Conservation (phyloP, 2,888 invertebrate genomes). For the Silvanus unidentatus region DNA sequence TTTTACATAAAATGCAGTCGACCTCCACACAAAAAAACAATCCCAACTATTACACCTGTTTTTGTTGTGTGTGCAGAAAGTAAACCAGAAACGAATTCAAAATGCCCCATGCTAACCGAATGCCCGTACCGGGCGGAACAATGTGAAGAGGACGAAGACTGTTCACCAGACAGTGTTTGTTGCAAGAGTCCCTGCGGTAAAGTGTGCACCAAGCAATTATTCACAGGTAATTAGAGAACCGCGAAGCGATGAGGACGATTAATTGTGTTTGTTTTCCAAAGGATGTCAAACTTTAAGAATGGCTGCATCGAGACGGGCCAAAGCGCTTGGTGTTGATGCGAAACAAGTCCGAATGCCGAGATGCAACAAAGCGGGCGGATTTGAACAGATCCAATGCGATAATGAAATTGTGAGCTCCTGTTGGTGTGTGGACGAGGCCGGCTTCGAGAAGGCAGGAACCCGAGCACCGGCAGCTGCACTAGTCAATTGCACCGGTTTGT, state of each 20-base stretch:
- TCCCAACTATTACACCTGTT: too few species aligned
- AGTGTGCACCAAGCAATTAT: conserved; percentile 55
- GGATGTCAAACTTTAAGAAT: conserved; percentile 63
- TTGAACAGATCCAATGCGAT: conserved; percentile 72
- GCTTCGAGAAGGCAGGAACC: conserved; percentile 73
- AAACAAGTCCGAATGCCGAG: conserved; percentile 58
- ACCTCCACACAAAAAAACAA: too few species aligned
- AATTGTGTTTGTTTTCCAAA: conserved; percentile 26
- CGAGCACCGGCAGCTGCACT: conserved; percentile 58
- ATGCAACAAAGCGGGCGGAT: conserved; percentile 66
- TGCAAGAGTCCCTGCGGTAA: conserved; percentile 63
- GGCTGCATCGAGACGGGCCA: conserved; percentile 58
- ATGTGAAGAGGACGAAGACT: conserved; percentile 57
- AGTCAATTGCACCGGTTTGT: conserved; percentile 67
- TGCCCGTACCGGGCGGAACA: conserved; percentile 58
- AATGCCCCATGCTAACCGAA: conserved; percentile 43
- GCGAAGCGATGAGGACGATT: neutral
- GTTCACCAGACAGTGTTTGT: conserved; percentile 57
- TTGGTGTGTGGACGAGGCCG: conserved; percentile 79
- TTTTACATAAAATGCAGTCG: too few species aligned
- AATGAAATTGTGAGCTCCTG: conserved; percentile 67
- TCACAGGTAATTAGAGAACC: conserved; percentile 51
- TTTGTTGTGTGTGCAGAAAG: conserved; percentile 31
- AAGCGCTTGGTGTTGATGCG: conserved; percentile 50
- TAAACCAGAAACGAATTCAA: conserved; percentile 26